Evolutionary conservation across 2,888 invertebrate genomes (phyloP).

Genomic region (Strigamia crassipes): DNA sequence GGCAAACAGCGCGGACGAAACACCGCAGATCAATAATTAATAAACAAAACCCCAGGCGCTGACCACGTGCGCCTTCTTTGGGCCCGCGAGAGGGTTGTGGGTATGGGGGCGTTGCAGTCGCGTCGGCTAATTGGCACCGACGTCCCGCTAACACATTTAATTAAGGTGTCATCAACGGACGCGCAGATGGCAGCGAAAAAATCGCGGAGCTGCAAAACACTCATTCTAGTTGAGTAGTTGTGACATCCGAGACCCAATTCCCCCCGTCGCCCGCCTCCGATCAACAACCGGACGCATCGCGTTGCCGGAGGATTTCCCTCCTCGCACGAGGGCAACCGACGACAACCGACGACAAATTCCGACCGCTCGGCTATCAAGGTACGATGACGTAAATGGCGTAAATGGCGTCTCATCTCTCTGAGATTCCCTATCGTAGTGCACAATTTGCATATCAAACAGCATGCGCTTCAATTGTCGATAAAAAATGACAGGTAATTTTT

Average conservation of each 20-base stretch:
- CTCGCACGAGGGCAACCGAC: too few species aligned
- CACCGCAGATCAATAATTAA: slow-evolving; percentile 41
- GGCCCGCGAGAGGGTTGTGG: too few species aligned
- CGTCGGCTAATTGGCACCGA: background rate
- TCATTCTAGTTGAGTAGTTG: too few species aligned
- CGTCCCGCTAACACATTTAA: background rate
- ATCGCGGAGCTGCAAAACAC: background rate
- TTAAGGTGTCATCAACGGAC: background rate
- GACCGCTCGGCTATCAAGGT: too few species aligned
- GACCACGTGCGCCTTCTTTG: background rate
- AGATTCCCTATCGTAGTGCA: too few species aligned
- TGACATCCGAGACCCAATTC: background rate
- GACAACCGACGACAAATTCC: too few species aligned
- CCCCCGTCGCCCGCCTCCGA: slow-evolving; percentile 20
- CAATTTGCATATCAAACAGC: too few species aligned
- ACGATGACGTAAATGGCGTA: too few species aligned
- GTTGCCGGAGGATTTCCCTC: slow-evolving; percentile 32
- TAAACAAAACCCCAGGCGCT: background rate
- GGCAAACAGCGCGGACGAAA: background rate
- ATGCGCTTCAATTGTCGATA: too few species aligned
- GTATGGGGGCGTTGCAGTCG: background rate
- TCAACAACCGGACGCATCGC: slow-evolving; percentile 15
- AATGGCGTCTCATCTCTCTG: too few species aligned
- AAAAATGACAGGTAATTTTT: too few species aligned
- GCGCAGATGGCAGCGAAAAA: background rate